phyloP scores from a whole-genome alignment of 1,140 invertebrate genomes.

The Bombus consobrinus region DNA sequence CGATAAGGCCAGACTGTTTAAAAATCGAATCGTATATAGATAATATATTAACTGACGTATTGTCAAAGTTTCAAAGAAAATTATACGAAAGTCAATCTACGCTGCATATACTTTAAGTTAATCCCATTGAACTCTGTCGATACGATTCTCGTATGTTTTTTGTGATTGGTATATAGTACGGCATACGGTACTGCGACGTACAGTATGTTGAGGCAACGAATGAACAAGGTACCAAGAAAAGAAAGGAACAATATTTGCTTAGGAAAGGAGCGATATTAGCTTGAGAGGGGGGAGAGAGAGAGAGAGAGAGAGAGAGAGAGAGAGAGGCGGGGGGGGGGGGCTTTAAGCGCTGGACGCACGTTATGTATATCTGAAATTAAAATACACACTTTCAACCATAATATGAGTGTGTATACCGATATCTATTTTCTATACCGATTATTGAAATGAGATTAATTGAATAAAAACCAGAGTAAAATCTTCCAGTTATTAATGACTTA shows the following conservation, averaged over 20 bases:
- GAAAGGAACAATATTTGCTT: background rate
- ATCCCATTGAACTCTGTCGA: too few species aligned
- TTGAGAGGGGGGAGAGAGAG: background rate
- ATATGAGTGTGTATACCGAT: background rate
- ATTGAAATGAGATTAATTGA: conserved; percentile 4
- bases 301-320: too few species aligned
- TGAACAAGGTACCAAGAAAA: background rate
- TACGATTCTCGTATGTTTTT: too few species aligned
- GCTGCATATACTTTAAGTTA: too few species aligned
- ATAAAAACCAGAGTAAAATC: background rate
- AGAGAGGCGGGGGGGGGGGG: accelerated
- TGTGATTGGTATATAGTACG: too few species aligned
- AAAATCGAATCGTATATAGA: too few species aligned
- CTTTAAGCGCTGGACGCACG: conserved; percentile 11
- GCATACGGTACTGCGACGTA: background rate
- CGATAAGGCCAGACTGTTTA: too few species aligned
- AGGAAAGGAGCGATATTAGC: background rate
- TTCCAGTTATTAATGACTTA: background rate
- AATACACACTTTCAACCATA: background rate
- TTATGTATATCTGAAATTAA: background rate
- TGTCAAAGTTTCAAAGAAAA: too few species aligned
- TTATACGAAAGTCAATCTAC: too few species aligned
- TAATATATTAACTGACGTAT: too few species aligned
- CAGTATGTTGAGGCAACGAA: background rate
- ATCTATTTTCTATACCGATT: conserved; percentile 12